Conservation (phyloP, 2,113 vertebrate species). For the sheep (Ovis aries) region DNA sequence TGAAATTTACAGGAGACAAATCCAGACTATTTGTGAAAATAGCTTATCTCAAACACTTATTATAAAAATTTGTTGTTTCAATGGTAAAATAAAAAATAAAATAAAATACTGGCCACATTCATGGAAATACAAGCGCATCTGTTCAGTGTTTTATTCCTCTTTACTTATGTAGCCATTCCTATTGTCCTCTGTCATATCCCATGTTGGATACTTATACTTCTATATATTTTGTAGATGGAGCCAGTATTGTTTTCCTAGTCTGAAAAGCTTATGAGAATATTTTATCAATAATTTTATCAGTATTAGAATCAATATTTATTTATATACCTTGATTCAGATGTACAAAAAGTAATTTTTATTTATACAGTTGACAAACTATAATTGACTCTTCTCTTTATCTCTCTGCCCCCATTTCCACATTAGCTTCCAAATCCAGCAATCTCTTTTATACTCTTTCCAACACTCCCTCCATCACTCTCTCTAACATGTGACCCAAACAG, state of each 20-base stretch:
- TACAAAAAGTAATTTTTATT: constrained; percentile 4
- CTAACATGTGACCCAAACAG: not conserved
- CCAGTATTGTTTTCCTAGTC: not conserved
- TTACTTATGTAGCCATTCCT: not conserved
- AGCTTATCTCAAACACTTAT: not conserved
- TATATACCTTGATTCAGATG: not conserved
- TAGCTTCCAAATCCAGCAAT: not conserved
- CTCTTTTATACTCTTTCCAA: not conserved
- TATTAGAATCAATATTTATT: not conserved
- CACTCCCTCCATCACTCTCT: not conserved
- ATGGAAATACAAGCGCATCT: not conserved
- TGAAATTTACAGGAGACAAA: not conserved
- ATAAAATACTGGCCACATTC: not conserved
- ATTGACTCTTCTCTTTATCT: not conserved
- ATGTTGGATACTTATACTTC: not conserved
- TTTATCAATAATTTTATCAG: constrained; percentile 5
- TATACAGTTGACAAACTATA: not conserved
- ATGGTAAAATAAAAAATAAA: not conserved
- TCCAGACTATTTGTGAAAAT: not conserved
- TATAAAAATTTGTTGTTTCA: not conserved
- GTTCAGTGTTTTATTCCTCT: not conserved
- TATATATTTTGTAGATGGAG: not conserved
- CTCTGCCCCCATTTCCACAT: not conserved
- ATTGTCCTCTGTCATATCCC: not conserved
- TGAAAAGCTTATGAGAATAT: not conserved